Evolutionary conservation across 2,888 invertebrate genomes (phyloP), one percentile per base, ranked within the genome.

Genomic region (Cosmia trapezina): DNA sequence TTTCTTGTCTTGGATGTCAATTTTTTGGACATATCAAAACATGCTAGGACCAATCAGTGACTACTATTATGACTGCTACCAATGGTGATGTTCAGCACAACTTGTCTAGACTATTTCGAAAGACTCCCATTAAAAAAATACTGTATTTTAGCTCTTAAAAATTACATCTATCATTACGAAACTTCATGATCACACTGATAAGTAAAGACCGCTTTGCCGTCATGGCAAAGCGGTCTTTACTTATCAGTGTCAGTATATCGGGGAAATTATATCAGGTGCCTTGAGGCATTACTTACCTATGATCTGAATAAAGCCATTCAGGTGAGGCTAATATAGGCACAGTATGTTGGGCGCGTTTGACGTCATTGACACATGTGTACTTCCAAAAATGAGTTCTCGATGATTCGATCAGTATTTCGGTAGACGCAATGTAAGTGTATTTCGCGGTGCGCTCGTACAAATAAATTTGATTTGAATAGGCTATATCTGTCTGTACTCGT

Each of bases 371-470:
- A 54, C 56, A 70, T 53, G 28, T 64, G 73, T 73, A 64, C 63
- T 49, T n/a, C 56, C 53, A 57, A 78, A 81, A 78, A 81, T 49
- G 70, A 73, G 67, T 68, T 70, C 45, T 57, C 73, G 73, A 70
- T 80, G 74, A 81, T 70, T 80, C 78, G 68, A 81, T 81, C 73
- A 78, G 60, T 73, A 81, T 74, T 70, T 68, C 60, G 62, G 78
- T 56, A 69, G 73, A 67, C 63, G 62, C 47, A 45, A 64, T 54
- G 66, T 70, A 68, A 71, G 33, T 69, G 45, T 81, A 63, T 69
- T 76, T 65, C 61, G 72, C 59, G 78, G 66, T 63, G 56, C 57
- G 47, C 63, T 76, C 60, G 37, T 57, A 60, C 54, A 73, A 77
- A 77, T 67, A 69, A 76, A 80, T 80, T 72, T 60, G n/a, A 43